Evolutionary conservation across 2,113 vertebrate genomes (phyloP).

Genomic region (Lamprotornis superbus): DNA sequence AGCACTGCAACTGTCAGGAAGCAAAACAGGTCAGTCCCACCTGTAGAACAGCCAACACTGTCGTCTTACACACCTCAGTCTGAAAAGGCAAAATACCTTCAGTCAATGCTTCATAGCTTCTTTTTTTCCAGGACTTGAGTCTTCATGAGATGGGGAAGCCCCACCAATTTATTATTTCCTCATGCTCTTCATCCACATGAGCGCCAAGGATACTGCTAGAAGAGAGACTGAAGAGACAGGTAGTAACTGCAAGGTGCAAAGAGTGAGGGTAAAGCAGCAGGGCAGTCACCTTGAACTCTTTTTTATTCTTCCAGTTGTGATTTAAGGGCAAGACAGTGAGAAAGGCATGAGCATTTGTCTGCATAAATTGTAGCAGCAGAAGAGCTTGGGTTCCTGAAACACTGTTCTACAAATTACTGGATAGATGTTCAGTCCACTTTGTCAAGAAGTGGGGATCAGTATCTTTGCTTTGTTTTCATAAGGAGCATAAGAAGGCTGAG

Average conservation of each 20-base stretch:
- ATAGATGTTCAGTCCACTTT: neutral
- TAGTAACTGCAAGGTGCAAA: neutral
- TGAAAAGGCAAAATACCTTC: neutral
- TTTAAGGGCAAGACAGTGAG: neutral
- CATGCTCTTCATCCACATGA: neutral
- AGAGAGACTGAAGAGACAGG: neutral
- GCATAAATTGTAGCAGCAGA: neutral
- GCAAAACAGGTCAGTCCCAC: neutral
- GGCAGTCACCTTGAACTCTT: neutral
- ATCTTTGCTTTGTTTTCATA: neutral
- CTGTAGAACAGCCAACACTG: neutral
- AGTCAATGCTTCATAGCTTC: neutral
- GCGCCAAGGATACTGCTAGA: neutral
- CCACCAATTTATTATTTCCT: neutral
- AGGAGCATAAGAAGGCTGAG: neutral
- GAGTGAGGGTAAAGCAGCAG: neutral
- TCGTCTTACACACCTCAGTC: neutral
- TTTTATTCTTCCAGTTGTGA: neutral
- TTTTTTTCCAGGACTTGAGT: neutral
- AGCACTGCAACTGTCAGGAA: neutral
- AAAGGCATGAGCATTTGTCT: neutral
- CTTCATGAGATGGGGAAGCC: neutral
- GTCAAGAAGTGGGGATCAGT: neutral
- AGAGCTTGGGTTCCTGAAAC: neutral
- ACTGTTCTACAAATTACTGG: neutral